Conservation (phyloP, 2,888 invertebrate genomes). For the Nymphalis urticae region DNA sequence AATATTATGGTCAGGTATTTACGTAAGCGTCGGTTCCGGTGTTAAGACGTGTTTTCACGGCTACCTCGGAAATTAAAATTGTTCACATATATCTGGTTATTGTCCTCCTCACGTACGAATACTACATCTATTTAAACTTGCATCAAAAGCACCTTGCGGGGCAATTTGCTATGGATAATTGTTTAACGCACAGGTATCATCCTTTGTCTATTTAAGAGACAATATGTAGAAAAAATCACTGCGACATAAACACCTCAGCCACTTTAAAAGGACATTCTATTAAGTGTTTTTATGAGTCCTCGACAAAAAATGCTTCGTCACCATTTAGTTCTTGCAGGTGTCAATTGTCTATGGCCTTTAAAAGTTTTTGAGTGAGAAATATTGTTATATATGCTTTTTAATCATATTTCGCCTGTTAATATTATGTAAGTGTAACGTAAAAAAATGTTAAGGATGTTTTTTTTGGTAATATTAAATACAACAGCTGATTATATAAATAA, state of each 20-base stretch:
- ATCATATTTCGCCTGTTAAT: conserved; percentile 32
- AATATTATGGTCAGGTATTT: conserved; percentile 29
- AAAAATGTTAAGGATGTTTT: no score
- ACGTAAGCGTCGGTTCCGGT: conserved; percentile 29
- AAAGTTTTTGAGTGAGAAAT: conserved; percentile 59
- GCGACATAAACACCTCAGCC: conserved; percentile 55
- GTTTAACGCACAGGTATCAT: conserved; percentile 71
- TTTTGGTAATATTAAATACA: no score
- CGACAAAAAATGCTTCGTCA: conserved; percentile 53
- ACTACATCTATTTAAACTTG: conserved; percentile 55
- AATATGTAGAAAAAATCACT: conserved; percentile 50
- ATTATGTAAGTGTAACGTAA: no score
- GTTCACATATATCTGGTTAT: conserved; percentile 54
- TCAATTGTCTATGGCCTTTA: conserved; percentile 53
- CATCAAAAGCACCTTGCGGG: conserved; percentile 66
- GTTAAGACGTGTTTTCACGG: conserved; percentile 62
- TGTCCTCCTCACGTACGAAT: conserved; percentile 64
- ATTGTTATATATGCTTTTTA: conserved; percentile 49
- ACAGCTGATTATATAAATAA: no score
- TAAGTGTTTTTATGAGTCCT: conserved; percentile 65
- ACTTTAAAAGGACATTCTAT: conserved; percentile 58
- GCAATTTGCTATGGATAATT: conserved; percentile 70
- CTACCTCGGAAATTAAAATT: conserved; percentile 66
- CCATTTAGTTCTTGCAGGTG: conserved; percentile 62
- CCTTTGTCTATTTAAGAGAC: conserved; percentile 52